These are phyloP conservation scores for Thunnus albacares DNA, from an alignment of 2,797 vertebrate genomes.

Conservation along the genomic window DNA sequence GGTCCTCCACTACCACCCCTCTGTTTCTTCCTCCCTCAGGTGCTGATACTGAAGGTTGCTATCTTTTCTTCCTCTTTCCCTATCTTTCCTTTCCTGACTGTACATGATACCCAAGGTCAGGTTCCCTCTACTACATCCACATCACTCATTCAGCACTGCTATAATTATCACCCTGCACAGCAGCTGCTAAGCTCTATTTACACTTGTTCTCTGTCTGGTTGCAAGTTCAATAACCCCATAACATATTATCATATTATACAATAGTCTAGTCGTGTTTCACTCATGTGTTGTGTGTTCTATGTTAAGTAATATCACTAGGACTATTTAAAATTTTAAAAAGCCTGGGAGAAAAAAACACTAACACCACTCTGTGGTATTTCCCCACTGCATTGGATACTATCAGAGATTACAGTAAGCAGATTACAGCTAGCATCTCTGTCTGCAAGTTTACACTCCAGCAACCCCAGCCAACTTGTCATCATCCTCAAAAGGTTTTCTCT, in stretches of 20 bases:
- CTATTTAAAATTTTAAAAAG: not conserved
- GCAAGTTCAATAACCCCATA: conserved; percentile 17
- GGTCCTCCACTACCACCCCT: conserved; percentile 15
- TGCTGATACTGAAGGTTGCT: conserved; percentile 12
- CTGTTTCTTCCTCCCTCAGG: conserved; percentile 22
- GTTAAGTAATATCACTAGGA: not conserved
- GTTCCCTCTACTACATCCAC: conserved; percentile 25
- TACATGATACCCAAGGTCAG: conserved; percentile 50
- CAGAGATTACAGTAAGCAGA: too few relatives aligned
- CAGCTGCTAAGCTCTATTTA: conserved; percentile 38
- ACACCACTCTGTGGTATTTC: too few relatives aligned
- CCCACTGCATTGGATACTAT: too few relatives aligned
- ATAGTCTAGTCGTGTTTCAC: conserved; percentile 5
- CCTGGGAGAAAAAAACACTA: too few relatives aligned
- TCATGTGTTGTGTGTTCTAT: conserved; percentile 4
- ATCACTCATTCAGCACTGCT: conserved; percentile 33
- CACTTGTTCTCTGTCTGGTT: conserved; percentile 27
- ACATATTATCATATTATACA: conserved; percentile 11
- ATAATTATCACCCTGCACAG: conserved; percentile 43
- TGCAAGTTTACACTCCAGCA: too few relatives aligned
- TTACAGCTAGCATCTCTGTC: too few relatives aligned
- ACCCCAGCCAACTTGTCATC: too few relatives aligned
- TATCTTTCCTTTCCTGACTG: conserved; percentile 13
- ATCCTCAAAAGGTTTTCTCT: too few relatives aligned
- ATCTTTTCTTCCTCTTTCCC: conserved; percentile 12